Evolutionary conservation across 1,140 invertebrate genomes (phyloP).

Genomic region (Apis mellifera): DNA sequence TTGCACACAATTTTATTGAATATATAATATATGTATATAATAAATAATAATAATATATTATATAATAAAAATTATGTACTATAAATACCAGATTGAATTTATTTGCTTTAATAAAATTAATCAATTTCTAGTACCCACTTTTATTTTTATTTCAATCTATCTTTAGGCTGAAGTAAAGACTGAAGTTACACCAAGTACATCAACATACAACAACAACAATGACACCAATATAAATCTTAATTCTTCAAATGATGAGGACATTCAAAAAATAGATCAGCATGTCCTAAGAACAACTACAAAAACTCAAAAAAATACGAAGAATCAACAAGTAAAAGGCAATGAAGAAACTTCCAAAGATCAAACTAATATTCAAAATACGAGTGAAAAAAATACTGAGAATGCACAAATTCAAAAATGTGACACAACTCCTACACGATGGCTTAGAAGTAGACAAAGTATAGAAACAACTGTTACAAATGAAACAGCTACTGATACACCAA

Average conservation of each 20-base stretch:
- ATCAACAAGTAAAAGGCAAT: slow-evolving; percentile 55
- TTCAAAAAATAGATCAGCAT: slow-evolving; percentile 8
- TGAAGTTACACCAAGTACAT: slow-evolving; percentile 68
- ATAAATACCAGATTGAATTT: slow-evolving; percentile 27
- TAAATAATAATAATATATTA: neutral
- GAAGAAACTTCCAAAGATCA: slow-evolving; percentile 52
- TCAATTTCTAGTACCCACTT: slow-evolving; percentile 57
- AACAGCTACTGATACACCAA: slow-evolving; percentile 60
- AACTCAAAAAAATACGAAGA: slow-evolving; percentile 47
- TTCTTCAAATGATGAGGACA: slow-evolving; percentile 20
- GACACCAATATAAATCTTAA: slow-evolving; percentile 75
- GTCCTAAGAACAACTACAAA: slow-evolving; percentile 39
- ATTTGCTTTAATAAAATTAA: slow-evolving; percentile 1
- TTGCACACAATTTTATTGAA: neutral
- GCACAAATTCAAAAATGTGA: slow-evolving; percentile 33
- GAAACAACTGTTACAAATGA: slow-evolving; percentile 42
- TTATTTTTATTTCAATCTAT: slow-evolving; percentile 71
- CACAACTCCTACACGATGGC: slow-evolving; percentile 55
- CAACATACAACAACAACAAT: slow-evolving; percentile 73
- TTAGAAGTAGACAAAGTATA: slow-evolving; percentile 67
- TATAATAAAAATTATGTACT: neutral
- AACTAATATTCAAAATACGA: slow-evolving; percentile 25
- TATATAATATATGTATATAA: neutral
- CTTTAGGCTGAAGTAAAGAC: slow-evolving; percentile 69
- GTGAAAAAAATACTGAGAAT: slow-evolving; percentile 37